Base-by-base conservation (phyloP, 2,797 vertebrate genomes). In the Cephalopachus bancanus region DNA sequence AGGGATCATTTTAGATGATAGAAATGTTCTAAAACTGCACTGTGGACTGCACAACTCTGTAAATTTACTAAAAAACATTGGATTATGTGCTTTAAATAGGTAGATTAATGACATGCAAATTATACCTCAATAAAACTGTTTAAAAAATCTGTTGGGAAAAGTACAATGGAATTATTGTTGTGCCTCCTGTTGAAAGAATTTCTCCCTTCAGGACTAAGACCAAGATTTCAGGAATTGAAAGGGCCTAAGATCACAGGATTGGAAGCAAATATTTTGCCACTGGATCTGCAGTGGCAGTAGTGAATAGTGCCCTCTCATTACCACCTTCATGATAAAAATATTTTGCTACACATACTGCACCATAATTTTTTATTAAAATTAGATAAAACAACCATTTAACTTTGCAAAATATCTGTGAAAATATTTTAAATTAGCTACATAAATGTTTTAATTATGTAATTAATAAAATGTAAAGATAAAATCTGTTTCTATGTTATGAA, bases 381-480 rank as follows among this genome's bases (percentile, higher is more conserved):
- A 89, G 22, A 51, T 44, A 62, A 85, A 65, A 44, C 44, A 89
- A 33, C 78, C 28, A 69, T 53, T 83, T 91, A 28, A 89, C 65
- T 14, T 76, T 81, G 59, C 44, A 37, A 79, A 26, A 74, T 20
- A 83, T 30, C 20, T n/a, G 19, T 37, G 81, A 81, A 83, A 44
- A 49, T 1, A 24, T 59, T 9, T 57, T 72, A 76, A 79, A 83
- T 44, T 26, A 64, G 16, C 28, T 59, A 53, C 59, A 12, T 12
- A 26, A 71, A 44, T 71, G 10, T 37, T 76, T 65, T 57, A 55
- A 62, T 53, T 49, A 37, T 76, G 2, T 44, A 64, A 90, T 69
- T 80, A 76, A 83, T 64, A 94, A 62, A 80, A 71, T 71, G 2
- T n/a, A 10, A 71, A 92, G 76, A 76, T 83, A 94, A 76, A 86